These are phyloP conservation scores for Halictus ligatus DNA, from an alignment of 2,888 invertebrate genomes.

Conservation along the genomic window DNA sequence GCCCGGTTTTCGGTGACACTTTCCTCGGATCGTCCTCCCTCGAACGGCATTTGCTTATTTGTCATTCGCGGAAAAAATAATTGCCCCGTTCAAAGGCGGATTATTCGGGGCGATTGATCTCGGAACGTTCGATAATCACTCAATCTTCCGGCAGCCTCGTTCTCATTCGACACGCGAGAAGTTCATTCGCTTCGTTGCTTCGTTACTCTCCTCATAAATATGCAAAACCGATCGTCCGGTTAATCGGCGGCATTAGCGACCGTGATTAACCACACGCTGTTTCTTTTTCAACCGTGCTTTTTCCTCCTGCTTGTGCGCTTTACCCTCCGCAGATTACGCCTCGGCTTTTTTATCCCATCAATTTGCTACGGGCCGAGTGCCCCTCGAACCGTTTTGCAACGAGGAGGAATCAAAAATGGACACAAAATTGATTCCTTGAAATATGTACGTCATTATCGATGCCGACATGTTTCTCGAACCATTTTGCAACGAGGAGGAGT, in stretches of 20 bases:
- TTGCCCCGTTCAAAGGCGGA: no score
- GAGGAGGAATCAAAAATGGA: neutral
- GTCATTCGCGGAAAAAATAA: no score
- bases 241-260: neutral
- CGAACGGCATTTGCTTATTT: neutral
- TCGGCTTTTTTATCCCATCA: neutral
- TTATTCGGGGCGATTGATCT: neutral
- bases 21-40: no score
- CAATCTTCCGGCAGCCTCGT: conserved; percentile 4
- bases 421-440: no score
- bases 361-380: neutral
- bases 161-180: neutral
- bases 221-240: neutral
- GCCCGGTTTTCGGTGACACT: neutral
- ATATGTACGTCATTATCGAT: no score
- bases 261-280: neutral
- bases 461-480: no score
- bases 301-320: neutral
- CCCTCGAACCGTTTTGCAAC: neutral
- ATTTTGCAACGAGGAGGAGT: no score
- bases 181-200: neutral
- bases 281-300: neutral
- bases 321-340: neutral
- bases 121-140: neutral
- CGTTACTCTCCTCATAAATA: neutral